Evolutionary conservation across 2,888 invertebrate species (phyloP), one percentile per base, ranked within the genome.

Genomic region (Rotaria magnacalcarata): DNA sequence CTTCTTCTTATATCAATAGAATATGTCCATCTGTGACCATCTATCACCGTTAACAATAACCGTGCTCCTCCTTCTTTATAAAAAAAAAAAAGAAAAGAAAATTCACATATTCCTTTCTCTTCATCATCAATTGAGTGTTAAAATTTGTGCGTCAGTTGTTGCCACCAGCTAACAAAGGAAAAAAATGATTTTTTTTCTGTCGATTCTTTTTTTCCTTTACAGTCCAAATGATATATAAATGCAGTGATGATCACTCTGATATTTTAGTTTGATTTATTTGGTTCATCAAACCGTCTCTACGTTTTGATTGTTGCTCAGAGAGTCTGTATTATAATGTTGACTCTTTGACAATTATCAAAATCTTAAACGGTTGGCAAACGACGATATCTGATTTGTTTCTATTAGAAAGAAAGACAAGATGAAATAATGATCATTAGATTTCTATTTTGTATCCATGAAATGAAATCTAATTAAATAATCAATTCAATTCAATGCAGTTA

Each of bases 241-340:
- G 34, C 67, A 67, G 19, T 67, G 67, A 67, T 67, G 67, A 19
- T 67, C 67, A 67, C 67, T 67, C 27, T 0, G 6, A 50, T 27
- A 34, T 67, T 67, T 16, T 54, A 54, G 54, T 67, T 56, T 56
- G 34, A 16, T 52, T 52, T 52, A 52, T 52, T 67, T 67, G 19
- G 67, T 67, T 67, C 67, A 67, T 16, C 34, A 67, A 67, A 47
- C 47, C 47, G 80, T 80, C 80, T 67, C 67, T 80, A 80, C 47
- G 80, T 80, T 80, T 80, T 80, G 80, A 80, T 80, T 80, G 80
- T 80, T 80, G 80, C 80, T 80, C 80, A 80, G 80, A 80, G 80
- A 80, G 80, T 80, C 80, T 80, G 21, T 8, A 80, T n/a, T 7
- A 47, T 43, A 14, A 80, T 47, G 19, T 47, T 80, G 80, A 80